Evolutionary conservation across 2,113 vertebrate species (phyloP), one percentile per base, ranked within the genome.

Genomic region (Hucho hucho): DNA sequence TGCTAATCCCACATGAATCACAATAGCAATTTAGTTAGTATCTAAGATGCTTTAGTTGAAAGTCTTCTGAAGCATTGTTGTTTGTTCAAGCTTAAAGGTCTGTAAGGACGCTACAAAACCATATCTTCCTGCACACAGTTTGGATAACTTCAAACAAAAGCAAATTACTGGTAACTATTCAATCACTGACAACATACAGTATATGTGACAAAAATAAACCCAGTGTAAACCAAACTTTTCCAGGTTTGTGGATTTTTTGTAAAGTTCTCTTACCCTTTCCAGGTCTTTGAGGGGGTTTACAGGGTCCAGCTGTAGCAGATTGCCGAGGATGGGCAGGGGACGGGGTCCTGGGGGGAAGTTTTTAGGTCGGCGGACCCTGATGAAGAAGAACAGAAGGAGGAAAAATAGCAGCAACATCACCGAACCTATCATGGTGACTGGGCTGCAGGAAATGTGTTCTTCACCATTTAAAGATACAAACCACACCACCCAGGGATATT

Each of bases 281-380:
- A 87, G 59, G 46, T 84, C 77, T 25, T 74, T 74, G 22, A 74
- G 2, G 3, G 81, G 82, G 64, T 16, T 84, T 5, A 73, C 68
- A 67, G 79, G 53, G 75, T 68, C 78, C 24, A 87, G 70, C 26
- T 87, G 56, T 43, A 87, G 69, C 59, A 87, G 16, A 68, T 87
- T 87, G 29, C 82, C 81, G 14, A 89, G n/a, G 24, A 83, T 2
- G 6, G 84, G 86, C 43, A 82, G 12, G 18, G 84, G 37, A 70
- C 14, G 14, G 2, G 83, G 83, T 20, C 79, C 81, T 37, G 83
- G 86, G 64, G 83, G 83, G 53, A 87, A 83, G 79, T 86, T 86
- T 75, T 79, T 69, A 78, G 72, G 37, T 53, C 78, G 77, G 76
- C 83, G 88, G 87, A 0, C 79, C 80, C 29, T 32, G 59, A 37